A percentile compares a stretch with the other conserved stretches of the same genome.
Conservation (phyloP, 2,888 invertebrate species). For the Rosalia funebris region DNA sequence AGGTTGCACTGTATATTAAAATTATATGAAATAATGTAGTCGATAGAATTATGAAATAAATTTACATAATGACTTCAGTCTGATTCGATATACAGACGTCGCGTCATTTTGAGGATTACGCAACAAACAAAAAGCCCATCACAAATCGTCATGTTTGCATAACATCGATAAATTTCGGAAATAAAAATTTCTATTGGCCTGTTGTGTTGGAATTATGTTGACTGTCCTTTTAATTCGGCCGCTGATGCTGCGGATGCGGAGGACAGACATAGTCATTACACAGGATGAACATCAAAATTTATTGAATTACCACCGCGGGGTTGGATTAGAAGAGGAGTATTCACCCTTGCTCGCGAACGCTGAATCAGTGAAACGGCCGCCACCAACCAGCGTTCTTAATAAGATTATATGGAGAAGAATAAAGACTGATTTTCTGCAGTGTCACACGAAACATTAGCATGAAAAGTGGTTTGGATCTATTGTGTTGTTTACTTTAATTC, state of each 20-base stretch:
- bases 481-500: conserved; percentile 33
- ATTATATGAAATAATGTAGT: too few relatives aligned
- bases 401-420: conserved; percentile 51
- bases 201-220: neutral
- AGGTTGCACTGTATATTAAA: too few relatives aligned
- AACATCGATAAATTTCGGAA: too few relatives aligned
- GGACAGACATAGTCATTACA: conserved; percentile 13
- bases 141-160: too few relatives aligned
- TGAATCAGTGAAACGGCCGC: conserved; percentile 45
- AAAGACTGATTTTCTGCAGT: conserved; percentile 52
- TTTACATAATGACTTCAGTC: too few relatives aligned
- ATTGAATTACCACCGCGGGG: conserved; percentile 22
- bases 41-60: too few relatives aligned
- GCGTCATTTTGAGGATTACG: too few relatives aligned
- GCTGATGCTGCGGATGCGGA: conserved; percentile 2
- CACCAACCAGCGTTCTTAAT: conserved; percentile 39
- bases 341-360: conserved; percentile 38
- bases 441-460: conserved; percentile 45
- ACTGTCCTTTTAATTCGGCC: neutral
- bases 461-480: conserved; percentile 36
- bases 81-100: too few relatives aligned
- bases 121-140: too few relatives aligned
- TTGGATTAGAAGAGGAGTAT: conserved; percentile 9
- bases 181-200: too few relatives aligned
- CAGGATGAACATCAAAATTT: conserved; percentile 15